Evolutionary conservation across 2,113 vertebrate genomes (phyloP).

Genomic region (Xiphias gladius): DNA sequence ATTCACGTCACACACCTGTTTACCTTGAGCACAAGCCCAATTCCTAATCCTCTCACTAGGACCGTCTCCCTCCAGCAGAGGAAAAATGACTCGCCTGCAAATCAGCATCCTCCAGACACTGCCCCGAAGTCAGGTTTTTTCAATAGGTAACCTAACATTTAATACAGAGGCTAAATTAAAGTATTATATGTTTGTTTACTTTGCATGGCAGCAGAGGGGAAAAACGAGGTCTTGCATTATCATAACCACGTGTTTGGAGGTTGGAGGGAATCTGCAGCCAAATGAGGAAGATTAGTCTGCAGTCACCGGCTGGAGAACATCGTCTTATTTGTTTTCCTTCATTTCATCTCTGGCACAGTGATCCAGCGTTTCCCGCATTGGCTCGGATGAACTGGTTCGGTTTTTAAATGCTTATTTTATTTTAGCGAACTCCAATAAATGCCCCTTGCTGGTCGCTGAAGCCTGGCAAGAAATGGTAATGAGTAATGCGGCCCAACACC

Average conservation of each 20-base stretch:
- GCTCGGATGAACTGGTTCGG: not conserved
- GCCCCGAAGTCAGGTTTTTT: conserved; percentile 35
- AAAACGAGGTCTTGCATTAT: conserved; percentile 23
- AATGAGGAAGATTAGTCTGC: conserved; percentile 34
- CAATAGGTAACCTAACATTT: conserved; percentile 33
- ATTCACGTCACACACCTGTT: conserved; percentile 32
- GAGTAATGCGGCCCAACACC: not conserved
- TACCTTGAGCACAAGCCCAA: conserved; percentile 3
- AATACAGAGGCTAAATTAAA: conserved; percentile 44
- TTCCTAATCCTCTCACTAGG: not conserved
- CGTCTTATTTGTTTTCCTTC: conserved; percentile 32
- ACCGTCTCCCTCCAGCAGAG: not conserved
- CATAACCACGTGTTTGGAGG: conserved; percentile 50
- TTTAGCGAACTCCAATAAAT: conserved; percentile 17
- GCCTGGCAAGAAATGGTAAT: not conserved
- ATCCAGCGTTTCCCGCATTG: not conserved
- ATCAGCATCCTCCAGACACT: conserved; percentile 11
- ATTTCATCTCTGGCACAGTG: conserved; percentile 27
- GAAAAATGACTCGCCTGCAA: conserved; percentile 8
- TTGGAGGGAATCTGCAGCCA: conserved; percentile 19
- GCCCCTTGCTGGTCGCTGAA: conserved; percentile 1
- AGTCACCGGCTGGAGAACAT: not conserved
- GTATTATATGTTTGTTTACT: conserved; percentile 55
- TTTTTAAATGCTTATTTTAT: conserved; percentile 31
- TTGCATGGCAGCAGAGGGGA: conserved; percentile 23